Base-by-base conservation (phyloP, 2,797 vertebrate species). In the Phyllotis vaccarum region DNA sequence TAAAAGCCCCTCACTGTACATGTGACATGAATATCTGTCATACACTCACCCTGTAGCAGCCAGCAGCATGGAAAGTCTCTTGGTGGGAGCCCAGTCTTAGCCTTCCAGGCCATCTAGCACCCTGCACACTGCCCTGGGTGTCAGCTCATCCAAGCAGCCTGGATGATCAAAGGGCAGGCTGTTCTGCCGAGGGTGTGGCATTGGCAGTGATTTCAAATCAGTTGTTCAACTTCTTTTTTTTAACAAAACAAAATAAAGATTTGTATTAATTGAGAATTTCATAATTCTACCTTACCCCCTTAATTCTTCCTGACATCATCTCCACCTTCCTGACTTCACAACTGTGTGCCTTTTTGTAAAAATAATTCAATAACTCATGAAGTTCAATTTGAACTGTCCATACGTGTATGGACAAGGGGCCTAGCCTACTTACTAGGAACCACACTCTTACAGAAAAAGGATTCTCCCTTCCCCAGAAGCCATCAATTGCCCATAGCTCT, bases 151-250 rank as follows among this genome's bases (percentile, higher is more conserved):
- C 79, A n/a, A 79, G 70, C 54, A 81, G 37, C 37, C 74, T 21
- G 80, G 86, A 17, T 19, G 6, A 6, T 52, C 43, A 70, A 34
- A 79, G 11, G 24, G 16, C 56, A 86, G 66, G 60, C 29, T 52
- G 91, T 76, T 56, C 31, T 14, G 46, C 54, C 82, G 79, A 89
- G 94, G 43, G 43, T 75, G 90, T 94, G 43, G 76, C 43, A 1
- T 24, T 5, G 62, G 0, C 79, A 82, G 40, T 64, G 43, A 75
- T 80, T 95, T 95, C 86, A 92, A 89, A 95, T 91, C 66, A 93
- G 90, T 37, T 21, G 82, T 10, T 76, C 85, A 52, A 68, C n/a
- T 72, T 94, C 92, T 96, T 64, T 62, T 13, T 85, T n/a, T n/a
- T n/a, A n/a, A n/a, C n/a, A n/a, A n/a, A n/a, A n/a, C n/a, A 43